Percentiles rank a stretch among this genome's conserved stretches.
phyloP scores from a whole-genome alignment of 2,888 invertebrate species.

The Apamea epomidion region DNA sequence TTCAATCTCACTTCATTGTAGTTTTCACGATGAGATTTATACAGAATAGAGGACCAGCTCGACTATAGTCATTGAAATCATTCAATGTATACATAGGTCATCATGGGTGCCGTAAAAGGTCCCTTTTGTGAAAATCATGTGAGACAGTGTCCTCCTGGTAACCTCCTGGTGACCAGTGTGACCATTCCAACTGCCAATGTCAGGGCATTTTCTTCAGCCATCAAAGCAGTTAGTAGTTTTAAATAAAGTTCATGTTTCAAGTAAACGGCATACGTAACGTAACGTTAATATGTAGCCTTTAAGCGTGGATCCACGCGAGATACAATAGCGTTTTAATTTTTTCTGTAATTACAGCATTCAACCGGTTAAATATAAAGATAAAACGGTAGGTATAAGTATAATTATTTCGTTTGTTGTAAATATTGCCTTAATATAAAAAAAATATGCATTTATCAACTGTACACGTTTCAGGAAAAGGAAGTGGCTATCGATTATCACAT shows the following conservation, averaged over 20 bases:
- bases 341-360: too few species aligned
- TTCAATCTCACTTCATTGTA: background rate
- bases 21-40: background rate
- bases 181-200: background rate
- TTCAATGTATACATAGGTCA: background rate
- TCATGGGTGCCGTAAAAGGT: background rate
- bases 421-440: background rate
- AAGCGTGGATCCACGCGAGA: too few species aligned
- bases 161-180: background rate
- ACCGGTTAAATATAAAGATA: background rate
- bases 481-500: background rate
- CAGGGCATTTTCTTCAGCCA: too few species aligned
- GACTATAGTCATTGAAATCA: background rate
- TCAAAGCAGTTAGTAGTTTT: too few species aligned
- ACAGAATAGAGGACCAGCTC: too few species aligned
- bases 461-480: background rate
- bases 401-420: background rate
- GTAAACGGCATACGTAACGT: too few species aligned
- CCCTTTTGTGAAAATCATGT: background rate
- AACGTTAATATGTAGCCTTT: too few species aligned
- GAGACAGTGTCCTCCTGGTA: too few species aligned
- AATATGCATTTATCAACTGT: background rate
- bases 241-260: too few species aligned
- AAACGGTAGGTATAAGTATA: background rate
- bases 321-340: too few species aligned